Conservation (phyloP, 2,888 invertebrate species). For the Leptopilina syphax region DNA sequence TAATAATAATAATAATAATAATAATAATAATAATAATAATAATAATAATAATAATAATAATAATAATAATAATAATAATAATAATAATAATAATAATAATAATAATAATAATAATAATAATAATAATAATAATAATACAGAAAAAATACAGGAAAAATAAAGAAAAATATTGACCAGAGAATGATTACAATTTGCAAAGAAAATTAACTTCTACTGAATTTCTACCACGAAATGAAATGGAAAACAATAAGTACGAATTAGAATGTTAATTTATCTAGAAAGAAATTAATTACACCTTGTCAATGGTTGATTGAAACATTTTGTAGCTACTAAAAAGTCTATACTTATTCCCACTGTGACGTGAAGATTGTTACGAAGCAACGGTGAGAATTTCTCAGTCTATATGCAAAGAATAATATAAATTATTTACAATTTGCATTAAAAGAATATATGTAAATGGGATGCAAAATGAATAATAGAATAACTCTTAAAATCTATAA, state of each 20-base stretch:
- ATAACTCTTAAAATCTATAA: background rate
- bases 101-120: too few relatives aligned
- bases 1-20: too few relatives aligned
- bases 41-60: too few relatives aligned
- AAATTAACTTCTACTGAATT: too few relatives aligned
- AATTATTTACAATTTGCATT: too few relatives aligned
- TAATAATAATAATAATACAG: too few relatives aligned
- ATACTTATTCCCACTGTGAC: conserved; percentile 4
- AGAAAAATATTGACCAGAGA: too few relatives aligned
- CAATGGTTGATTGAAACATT: conserved; percentile 21
- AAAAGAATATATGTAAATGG: background rate
- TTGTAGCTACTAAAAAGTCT: conserved; percentile 17
- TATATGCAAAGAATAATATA: background rate
- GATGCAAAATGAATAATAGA: background rate
- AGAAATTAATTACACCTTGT: conserved; percentile 35
- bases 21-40: too few relatives aligned
- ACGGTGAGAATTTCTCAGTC: conserved; percentile 17
- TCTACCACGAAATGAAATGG: background rate
- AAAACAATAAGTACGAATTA: conserved; percentile 9
- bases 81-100: too few relatives aligned
- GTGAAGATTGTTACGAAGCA: conserved; percentile 19
- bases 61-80: too few relatives aligned
- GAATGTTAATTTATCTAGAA: conserved; percentile 8
- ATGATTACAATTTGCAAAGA: too few relatives aligned
- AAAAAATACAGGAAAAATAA: too few relatives aligned